These are phyloP conservation scores for Ichneumon xanthorius DNA, from an alignment of 2,888 invertebrate genomes.

Conservation along the genomic window DNA sequence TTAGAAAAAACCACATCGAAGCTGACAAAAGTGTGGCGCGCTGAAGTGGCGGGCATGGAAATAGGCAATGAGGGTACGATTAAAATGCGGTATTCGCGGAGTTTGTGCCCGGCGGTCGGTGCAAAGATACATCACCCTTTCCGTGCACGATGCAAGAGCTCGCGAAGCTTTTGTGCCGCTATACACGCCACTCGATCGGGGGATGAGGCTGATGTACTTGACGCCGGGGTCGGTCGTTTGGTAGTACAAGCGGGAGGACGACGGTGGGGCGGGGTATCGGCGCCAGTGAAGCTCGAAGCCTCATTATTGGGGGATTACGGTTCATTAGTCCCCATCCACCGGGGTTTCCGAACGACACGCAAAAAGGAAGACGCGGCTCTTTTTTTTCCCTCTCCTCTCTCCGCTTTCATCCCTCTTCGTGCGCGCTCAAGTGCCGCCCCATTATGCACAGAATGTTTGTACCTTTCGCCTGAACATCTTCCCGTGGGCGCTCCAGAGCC, in stretches of 20 bases:
- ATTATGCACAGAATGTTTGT: slow-evolving; percentile 75
- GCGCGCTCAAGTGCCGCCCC: slow-evolving; percentile 67
- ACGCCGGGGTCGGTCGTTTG: slow-evolving; percentile 42
- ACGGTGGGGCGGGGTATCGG: slow-evolving; percentile 71
- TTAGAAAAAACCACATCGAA: background rate
- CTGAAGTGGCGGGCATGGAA: background rate
- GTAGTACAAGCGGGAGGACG: slow-evolving; percentile 35
- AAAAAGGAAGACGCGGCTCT: slow-evolving; percentile 76
- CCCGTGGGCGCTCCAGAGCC: background rate
- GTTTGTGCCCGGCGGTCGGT: background rate
- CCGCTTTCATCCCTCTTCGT: slow-evolving; percentile 21
- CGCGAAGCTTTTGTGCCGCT: slow-evolving; percentile 42
- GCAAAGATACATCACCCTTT: background rate
- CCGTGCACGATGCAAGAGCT: background rate
- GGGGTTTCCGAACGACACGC: slow-evolving; percentile 75
- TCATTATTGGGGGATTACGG: slow-evolving; percentile 83
- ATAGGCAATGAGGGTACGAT: background rate
- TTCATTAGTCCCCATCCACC: slow-evolving; percentile 81
- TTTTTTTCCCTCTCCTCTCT: slow-evolving; percentile 7
- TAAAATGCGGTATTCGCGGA: background rate
- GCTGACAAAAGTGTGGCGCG: background rate
- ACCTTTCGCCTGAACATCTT: slow-evolving; percentile 60
- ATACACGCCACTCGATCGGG: slow-evolving; percentile 42
- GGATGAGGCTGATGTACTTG: slow-evolving; percentile 57
- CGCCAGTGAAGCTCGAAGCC: slow-evolving; percentile 78